Conservation (phyloP, 2,113 vertebrate genomes). For the Silurus meridionalis region DNA sequence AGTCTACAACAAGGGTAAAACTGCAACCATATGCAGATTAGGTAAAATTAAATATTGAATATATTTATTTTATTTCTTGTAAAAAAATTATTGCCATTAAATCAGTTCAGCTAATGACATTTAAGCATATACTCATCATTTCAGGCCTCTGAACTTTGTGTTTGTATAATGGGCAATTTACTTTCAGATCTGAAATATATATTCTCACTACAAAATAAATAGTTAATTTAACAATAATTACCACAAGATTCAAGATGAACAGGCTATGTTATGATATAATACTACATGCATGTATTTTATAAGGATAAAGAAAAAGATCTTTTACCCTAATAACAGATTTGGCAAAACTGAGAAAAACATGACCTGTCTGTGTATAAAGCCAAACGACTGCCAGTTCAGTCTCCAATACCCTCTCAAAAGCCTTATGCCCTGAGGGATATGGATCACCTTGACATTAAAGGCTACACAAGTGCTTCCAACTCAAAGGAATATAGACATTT, state of each 20-base stretch:
- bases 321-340: constrained; percentile 35
- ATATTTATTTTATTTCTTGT: no score
- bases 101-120: no score
- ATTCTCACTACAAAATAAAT: not conserved
- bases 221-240: not conserved
- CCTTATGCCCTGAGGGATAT: constrained; percentile 33
- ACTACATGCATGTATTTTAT: not conserved
- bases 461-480: not conserved
- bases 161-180: not conserved
- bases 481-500: not conserved
- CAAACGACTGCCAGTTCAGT: constrained; percentile 34
- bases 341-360: constrained; percentile 25
- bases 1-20: constrained; percentile 2
- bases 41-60: not conserved
- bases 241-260: not conserved
- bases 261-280: not conserved
- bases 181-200: not conserved
- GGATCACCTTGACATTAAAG: not conserved
- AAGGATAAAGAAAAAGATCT: constrained; percentile 13
- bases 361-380: constrained; percentile 31
- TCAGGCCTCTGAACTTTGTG: no score
- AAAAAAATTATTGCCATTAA: no score
- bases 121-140: not conserved
- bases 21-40: not conserved
- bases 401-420: not conserved